Conservation (phyloP, 2,113 vertebrate species). For the Agelaius tricolor region DNA sequence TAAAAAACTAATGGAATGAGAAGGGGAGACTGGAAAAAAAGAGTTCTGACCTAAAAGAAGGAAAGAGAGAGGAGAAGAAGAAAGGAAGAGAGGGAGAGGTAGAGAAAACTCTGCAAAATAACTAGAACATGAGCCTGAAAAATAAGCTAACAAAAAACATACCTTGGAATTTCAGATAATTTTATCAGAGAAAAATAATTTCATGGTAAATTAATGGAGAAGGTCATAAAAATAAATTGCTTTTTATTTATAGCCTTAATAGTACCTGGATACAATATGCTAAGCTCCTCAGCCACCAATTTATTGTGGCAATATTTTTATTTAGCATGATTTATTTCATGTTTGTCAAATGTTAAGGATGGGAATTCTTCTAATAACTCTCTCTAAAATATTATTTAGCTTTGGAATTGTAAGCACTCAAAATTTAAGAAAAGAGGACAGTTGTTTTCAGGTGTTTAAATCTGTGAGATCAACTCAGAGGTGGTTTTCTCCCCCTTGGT, state of each 20-base stretch:
- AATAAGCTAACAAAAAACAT: neutral
- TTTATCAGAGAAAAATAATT: neutral
- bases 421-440: neutral
- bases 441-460: neutral
- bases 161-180: neutral
- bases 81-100: neutral
- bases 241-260: neutral
- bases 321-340: neutral
- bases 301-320: neutral
- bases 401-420: neutral
- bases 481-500: rapidly evolving
- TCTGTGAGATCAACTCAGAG: neutral
- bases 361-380: neutral
- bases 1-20: neutral
- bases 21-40: neutral
- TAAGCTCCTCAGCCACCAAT: neutral
- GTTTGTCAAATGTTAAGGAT: neutral
- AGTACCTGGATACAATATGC: neutral
- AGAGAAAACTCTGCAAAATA: neutral
- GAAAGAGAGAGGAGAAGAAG: neutral
- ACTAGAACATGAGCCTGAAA: neutral
- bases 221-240: neutral
- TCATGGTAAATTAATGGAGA: neutral
- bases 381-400: neutral
- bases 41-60: neutral